phyloP scores from a whole-genome alignment of 53 echinoderm and acorn worm species.

The Paracentrotus lividus region DNA sequence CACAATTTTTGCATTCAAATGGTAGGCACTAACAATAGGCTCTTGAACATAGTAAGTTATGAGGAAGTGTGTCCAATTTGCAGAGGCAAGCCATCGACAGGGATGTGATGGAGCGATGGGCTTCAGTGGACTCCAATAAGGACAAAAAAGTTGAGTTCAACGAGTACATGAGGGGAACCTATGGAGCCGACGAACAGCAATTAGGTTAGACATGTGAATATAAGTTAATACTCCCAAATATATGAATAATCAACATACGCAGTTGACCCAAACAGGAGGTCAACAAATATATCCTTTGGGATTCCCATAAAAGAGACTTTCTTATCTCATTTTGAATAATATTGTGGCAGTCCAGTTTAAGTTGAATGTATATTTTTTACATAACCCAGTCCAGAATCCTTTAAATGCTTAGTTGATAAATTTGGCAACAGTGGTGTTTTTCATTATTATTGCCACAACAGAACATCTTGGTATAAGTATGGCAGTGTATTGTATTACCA shows the following conservation, averaged over 20 bases:
- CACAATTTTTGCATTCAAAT: conserved; percentile 2
- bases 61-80: conserved; percentile 61
- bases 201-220: neutral
- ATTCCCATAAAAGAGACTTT: too few relatives aligned
- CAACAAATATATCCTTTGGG: too few relatives aligned
- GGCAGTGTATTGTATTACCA: too few relatives aligned
- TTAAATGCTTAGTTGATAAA: too few relatives aligned
- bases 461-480: too few relatives aligned
- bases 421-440: too few relatives aligned
- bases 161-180: conserved; percentile 75
- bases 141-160: conserved; percentile 73
- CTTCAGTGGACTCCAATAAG: conserved; percentile 58
- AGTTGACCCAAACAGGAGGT: too few relatives aligned
- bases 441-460: too few relatives aligned
- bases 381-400: too few relatives aligned
- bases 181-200: conserved; percentile 78
- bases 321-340: too few relatives aligned
- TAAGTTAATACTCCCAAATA: neutral
- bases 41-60: neutral
- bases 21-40: neutral
- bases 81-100: conserved; percentile 77
- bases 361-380: too few relatives aligned
- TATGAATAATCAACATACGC: neutral
- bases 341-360: too few relatives aligned
- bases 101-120: conserved; percentile 78